Base-by-base conservation (phyloP, 2,113 vertebrate species). In the Potamarius usumacintae region DNA sequence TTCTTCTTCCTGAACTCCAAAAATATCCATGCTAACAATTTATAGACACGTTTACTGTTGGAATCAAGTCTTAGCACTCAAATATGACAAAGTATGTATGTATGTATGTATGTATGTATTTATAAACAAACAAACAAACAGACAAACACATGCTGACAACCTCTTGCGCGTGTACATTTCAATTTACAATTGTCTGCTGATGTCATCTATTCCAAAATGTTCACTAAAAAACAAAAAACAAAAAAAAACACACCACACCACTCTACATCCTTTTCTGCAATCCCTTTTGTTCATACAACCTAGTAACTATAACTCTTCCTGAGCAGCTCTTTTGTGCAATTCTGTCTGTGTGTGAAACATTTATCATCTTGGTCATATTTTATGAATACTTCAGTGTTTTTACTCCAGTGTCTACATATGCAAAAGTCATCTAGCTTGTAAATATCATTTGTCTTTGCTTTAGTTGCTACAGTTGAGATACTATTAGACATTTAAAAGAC, bases 1-100 rank as follows among this genome's bases (percentile, higher is more conserved):
- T 65, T 88, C 77, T 89, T 86, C 82, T 89, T 85, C 88, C 86
- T 87, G 65, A 78, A 85, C 67, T 86, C n/a, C 77, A 57, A 84
- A 88, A 84, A 82, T 83, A 74, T 55, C 42, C 48, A 12, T 67
- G 12, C 58, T 86, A 87, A 74, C 48, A 69, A 79, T 79, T 89
- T 78, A 89, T 69, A 89, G 86, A 83, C 77, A 85, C 62, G 85
- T 65, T 30, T 88, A 72, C 52, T 74, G 53, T 74, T 67, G 1
- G 18, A 42, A 85, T 77, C 53, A 60, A 62, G 20, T 48, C 50
- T 42, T 52, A 52, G 18, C 62, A 83, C 22, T 87, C 77, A 2
- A 62, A 74, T 20, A 69, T 52, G 34, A 42, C 52, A 74, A 1
- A 50, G 34, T 42, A 42, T 42, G 34, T 42, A 42, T 42, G 34